Evolutionary conservation across 92 coral and sea anemone species (phyloP), one percentile per base, ranked within the genome.

Genomic region (Chrysogorgia sp.): DNA sequence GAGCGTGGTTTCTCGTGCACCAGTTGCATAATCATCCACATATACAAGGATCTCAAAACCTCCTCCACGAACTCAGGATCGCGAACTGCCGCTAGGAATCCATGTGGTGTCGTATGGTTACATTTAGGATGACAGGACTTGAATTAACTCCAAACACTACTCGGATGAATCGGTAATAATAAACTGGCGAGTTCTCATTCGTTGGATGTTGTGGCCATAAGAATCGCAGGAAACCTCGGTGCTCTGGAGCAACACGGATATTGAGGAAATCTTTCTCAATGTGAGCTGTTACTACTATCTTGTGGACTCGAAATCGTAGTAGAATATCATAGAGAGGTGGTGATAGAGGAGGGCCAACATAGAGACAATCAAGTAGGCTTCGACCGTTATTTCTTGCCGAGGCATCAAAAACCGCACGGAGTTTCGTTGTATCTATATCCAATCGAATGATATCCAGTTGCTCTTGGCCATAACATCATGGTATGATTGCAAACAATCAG

Each of bases 51-150:
- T 33, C 40, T 21, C 21, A 61, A 52, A 5, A 37, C 4, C 10
- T 10, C n/a, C 10, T 4, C 43, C 4, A 17, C 59, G 20, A 25
- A 25, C 29, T 61, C 40, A 25, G 67, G 67, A 33, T 61, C 67
- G n/a, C 67, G 10, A 13, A 14, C 21, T 25, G 28, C 7, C 10
- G 24, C 34, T 47, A 80, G 58, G 12, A 31, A 63, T 80, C 32
- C 21, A 43, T 9, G 31, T 84, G 88, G 65, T 67, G 40, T 41
- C 65, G 34, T 40, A 34, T n/a, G n/a, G 86, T 87, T 34, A 82
- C 87, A 64, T 83, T 87, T 37, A 77, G 47, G 33, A 87, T 31
- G 62, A 84, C 79, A 10, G 84, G 88, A 58, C 88, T 87, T 33
- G 85, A 87, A 22, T 84, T 83, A 24, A 82, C 55, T 1, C 88